Evolutionary conservation across 1,140 invertebrate species (phyloP).

Genomic region (Elymnias hypermnestra): DNA sequence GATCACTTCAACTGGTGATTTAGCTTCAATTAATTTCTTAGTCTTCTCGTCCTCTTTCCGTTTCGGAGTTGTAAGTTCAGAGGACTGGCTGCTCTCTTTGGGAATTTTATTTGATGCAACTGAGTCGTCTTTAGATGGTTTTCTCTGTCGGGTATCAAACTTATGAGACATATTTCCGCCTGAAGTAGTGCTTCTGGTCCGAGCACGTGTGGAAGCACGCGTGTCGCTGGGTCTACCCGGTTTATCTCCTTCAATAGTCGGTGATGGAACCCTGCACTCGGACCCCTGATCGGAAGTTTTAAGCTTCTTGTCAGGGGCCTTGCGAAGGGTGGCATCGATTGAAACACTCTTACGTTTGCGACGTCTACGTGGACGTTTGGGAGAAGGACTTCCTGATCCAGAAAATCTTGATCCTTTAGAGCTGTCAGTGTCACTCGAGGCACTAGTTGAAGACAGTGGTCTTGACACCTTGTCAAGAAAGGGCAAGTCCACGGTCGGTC

Average conservation of each 20-base stretch:
- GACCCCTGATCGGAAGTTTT: constrained; percentile 89
- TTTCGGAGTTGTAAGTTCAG: constrained; percentile 79
- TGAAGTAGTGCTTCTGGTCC: constrained; percentile 80
- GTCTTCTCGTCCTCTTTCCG: constrained; percentile 83
- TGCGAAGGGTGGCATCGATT: constrained; percentile 73
- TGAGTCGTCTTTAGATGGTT: constrained; percentile 75
- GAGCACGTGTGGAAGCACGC: constrained; percentile 76
- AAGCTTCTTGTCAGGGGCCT: constrained; percentile 89
- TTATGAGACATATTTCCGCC: constrained; percentile 79
- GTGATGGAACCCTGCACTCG: constrained; percentile 84
- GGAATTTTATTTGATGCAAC: constrained; percentile 55
- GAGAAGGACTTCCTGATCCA: constrained; percentile 53
- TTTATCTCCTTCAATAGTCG: constrained; percentile 85
- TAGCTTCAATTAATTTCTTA: constrained; percentile 39
- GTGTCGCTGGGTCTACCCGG: constrained; percentile 76
- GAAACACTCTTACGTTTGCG: constrained; percentile 57
- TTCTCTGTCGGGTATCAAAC: constrained; percentile 77
- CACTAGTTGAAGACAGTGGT: constrained; percentile 73
- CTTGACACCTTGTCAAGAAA: constrained; percentile 79
- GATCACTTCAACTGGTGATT: constrained; percentile 11
- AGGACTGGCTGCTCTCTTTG: constrained; percentile 77
- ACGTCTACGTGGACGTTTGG: constrained; percentile 54
- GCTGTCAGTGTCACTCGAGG: constrained; percentile 72
- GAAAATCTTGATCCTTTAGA: constrained; percentile 60
- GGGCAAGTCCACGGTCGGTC: constrained; percentile 76